These are phyloP conservation scores for Stenotaenia linearis DNA, from an alignment of 2,888 invertebrate genomes.

Conservation along the genomic window DNA sequence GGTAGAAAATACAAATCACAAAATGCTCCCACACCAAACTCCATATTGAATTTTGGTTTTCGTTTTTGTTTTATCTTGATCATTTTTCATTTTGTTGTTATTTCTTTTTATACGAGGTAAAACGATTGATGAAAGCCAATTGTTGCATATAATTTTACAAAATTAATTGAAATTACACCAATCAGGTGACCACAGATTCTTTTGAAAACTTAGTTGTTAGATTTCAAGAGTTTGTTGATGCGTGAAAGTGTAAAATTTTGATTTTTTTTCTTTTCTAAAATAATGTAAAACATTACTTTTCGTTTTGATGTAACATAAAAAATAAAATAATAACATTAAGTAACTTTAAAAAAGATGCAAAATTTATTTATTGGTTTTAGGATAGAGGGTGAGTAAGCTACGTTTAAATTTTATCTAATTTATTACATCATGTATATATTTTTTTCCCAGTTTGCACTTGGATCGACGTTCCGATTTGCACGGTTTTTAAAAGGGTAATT, in stretches of 20 bases:
- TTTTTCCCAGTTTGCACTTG: conserved; percentile 28
- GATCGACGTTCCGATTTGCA: conserved; percentile 8
- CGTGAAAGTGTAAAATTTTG: background rate
- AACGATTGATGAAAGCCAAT: background rate
- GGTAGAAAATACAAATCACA: background rate
- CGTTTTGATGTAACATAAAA: background rate
- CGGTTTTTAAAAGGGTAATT: conserved; percentile 39
- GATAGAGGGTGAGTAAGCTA: background rate
- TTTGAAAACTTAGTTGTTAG: background rate
- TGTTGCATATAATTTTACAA: background rate
- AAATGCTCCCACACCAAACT: background rate
- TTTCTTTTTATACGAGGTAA: background rate
- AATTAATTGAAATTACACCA: background rate
- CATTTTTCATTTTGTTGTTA: background rate
- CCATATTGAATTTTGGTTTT: background rate
- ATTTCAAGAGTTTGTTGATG: background rate
- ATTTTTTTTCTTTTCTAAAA: background rate
- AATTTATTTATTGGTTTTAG: background rate
- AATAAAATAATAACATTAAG: background rate
- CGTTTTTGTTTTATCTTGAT: too few relatives aligned
- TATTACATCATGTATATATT: background rate
- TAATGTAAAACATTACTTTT: background rate
- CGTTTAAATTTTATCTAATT: background rate
- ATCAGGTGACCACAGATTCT: background rate
- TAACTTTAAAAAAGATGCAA: background rate